Conservation (phyloP, 1,140 invertebrate species). For the Microplitis demolitor region DNA sequence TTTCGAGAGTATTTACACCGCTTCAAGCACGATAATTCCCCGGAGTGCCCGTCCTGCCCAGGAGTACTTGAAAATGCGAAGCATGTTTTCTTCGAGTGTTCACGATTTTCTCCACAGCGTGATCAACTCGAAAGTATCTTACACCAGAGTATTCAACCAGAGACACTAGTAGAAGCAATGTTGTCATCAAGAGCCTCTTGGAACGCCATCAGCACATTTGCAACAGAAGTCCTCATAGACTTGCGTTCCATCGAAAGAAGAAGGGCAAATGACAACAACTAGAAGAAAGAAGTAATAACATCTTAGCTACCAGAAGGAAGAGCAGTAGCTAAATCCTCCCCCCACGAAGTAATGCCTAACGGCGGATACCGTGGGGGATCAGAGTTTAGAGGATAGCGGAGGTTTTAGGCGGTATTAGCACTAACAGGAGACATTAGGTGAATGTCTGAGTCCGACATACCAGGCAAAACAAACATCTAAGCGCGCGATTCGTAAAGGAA, state of each 20-base stretch:
- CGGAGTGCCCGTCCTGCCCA: constrained; percentile 33
- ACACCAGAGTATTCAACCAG: constrained; percentile 5
- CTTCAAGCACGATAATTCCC: constrained; percentile 37
- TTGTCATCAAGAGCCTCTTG: not conserved
- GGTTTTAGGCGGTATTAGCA: too few species aligned
- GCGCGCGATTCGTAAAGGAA: constrained; percentile 3
- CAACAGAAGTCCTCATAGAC: constrained; percentile 5
- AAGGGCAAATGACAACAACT: not conserved
- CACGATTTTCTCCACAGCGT: not conserved
- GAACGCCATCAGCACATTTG: constrained; percentile 11
- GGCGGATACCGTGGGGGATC: constrained; percentile 6
- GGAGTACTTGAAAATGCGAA: constrained; percentile 7
- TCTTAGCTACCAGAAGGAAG: constrained; percentile 1
- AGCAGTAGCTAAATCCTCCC: constrained; percentile 16
- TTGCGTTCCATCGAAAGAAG: constrained; percentile 9
- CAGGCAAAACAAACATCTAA: not conserved
- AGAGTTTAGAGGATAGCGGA: not conserved
- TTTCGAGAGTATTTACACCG: constrained; percentile 38
- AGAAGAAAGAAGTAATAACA: too few species aligned
- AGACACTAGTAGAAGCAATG: constrained; percentile 22
- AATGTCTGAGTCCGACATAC: not conserved
- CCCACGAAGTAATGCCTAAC: constrained; percentile 13
- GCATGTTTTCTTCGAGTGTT: constrained; percentile 18
- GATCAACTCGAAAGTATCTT: not conserved
- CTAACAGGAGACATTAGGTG: too few species aligned